Base-by-base conservation (phyloP, 2,113 vertebrate genomes). In the Saccopteryx leptura region DNA sequence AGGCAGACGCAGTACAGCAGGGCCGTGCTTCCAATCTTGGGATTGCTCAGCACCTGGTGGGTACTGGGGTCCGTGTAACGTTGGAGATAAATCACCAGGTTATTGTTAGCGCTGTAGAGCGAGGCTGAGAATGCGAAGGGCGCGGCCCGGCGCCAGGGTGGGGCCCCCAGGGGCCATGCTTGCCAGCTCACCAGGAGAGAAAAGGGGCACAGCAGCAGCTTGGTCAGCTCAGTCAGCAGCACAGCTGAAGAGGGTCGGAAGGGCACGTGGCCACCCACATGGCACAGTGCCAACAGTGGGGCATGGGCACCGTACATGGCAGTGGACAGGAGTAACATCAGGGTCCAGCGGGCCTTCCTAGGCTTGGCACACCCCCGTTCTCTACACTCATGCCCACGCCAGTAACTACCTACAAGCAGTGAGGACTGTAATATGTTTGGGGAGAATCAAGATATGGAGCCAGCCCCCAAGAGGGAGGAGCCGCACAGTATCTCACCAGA, bases 61-160 rank as follows among this genome's bases (percentile, higher is more conserved):
- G 99, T 99, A 98, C 99, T 99, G 31, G 99, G 99, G 94, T 99
- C 99, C 99, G 99, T 99, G 97, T 99, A 98, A 46, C 98, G 98
- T 97, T 99, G 99, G 98, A 99, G 99, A 96, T 99, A 97, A 65
- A 99, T 99, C 71, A 99, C 99, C 93, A 99, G 97, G 98, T 99
- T 99, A 98, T 99, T 99, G 98, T 99, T 99, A 85, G 99, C 98
- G 2, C 99, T 99, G 0, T 99, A 99, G 11, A 99, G 99, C 65
- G 99, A 46, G 5, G 99, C 99, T 0, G 99, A 99, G 4, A 99
- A 94, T 0, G 99, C 99, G 1, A 99, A 99, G 5, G 99, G 99
- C 1, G 58, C 94, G 15, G 98, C 97, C 0, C 98, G 97, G 5
- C 9, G 86, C 95, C 98, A 98, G 0, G 98, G 97, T 1, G 97